A percentile compares a stretch with the other conserved stretches of the same genome.
phyloP scores from a whole-genome alignment of 2,113 vertebrate genomes.

The Rutilus rutilus region DNA sequence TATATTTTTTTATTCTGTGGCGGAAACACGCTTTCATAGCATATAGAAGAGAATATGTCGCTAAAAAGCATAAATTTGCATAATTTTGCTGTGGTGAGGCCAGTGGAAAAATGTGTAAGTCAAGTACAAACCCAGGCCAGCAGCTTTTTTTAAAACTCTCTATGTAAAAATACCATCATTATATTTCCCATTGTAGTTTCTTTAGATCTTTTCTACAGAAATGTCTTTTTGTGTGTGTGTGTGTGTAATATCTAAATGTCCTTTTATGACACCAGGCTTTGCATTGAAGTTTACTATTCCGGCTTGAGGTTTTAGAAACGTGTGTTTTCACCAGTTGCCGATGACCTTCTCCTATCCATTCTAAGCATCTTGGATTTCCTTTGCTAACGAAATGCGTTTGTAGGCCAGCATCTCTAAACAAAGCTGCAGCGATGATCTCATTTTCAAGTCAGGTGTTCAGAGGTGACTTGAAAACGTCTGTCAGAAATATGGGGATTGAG shows the following conservation, averaged over 20 bases:
- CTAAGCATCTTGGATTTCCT: not conserved
- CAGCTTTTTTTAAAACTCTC: not conserved
- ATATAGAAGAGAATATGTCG: not conserved
- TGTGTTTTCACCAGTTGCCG: not conserved
- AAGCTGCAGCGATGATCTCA: not conserved
- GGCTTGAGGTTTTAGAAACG: conserved; percentile 4
- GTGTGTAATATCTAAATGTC: not conserved
- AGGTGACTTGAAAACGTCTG: not conserved
- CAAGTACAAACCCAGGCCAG: not conserved
- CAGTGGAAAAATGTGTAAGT: not conserved
- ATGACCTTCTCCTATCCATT: not conserved
- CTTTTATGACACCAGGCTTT: not conserved
- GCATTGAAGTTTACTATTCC: not conserved
- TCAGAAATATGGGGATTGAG: not conserved
- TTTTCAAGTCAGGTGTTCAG: conserved; percentile 17
- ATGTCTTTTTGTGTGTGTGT: no score
- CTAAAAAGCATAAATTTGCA: not conserved
- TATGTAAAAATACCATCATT: not conserved
- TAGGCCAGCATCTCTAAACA: not conserved
- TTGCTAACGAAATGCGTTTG: not conserved
- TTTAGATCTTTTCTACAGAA: not conserved
- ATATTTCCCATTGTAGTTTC: not conserved
- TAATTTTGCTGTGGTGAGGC: not conserved
- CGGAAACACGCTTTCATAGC: no score
- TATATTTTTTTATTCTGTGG: no score